Base-by-base conservation (phyloP, 2,888 invertebrate genomes). In the Lingula anatina region DNA sequence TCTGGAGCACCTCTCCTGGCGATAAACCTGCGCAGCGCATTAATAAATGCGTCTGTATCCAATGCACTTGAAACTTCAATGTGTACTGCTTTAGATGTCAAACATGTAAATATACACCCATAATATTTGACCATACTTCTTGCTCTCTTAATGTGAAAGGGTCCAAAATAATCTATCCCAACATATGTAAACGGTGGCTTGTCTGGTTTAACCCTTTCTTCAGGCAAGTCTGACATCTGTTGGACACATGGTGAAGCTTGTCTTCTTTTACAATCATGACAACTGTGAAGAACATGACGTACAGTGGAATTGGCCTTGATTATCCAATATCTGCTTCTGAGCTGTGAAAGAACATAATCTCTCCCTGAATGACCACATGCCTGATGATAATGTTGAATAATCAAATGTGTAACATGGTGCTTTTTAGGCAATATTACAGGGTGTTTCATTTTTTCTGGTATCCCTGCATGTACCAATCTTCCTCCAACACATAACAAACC, bases 401-500 rank as follows among this genome's bases (percentile, higher is more conserved):
- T 36, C 36, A 38, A 51, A 51, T 25, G 51, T 27, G 54, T 47
- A 5, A 56, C 36, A 39, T 49, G 47, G 20, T 36, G 18, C 9
- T 44, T 41, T 25, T 38, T 47, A 7, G 55, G 48, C 20, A 53
- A 12, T 9, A 55, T 44, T 12, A 48, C 35, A 15, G 53, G 55
- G 25, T 55, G 48, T 25, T 42, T 50, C 35, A 45, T 31, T 21
- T 48, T 41, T 21, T 47, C 26, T 36, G 50, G 37, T n/a, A 53
- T 23, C 20, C 35, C 12, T 28, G 53, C 43, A 2, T 28, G 15
- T 21, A 25, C 44, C 23, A 56, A 25, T 25, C 56, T 37, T 20
- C 56, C 56, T 12, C 51, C 56, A 20, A 56, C 49, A 31, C 49
- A 21, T 12, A 55, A n/a, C 2, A 55, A 12, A 18, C 53, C 55